Conservation (phyloP, 2,888 invertebrate genomes). For the Aleiodes alternator region DNA sequence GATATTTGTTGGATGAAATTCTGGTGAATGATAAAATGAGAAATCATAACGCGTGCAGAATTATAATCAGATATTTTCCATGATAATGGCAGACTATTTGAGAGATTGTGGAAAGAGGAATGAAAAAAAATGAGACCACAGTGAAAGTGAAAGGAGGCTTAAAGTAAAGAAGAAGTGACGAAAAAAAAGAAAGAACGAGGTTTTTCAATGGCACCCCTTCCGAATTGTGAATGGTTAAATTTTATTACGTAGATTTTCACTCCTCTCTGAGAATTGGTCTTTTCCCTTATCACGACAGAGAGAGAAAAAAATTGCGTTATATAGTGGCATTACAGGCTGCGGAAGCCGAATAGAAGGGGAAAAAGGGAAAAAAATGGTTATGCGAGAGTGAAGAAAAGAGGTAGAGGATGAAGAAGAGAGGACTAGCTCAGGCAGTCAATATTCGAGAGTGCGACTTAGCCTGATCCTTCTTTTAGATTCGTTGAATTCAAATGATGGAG, state of each 20-base stretch:
- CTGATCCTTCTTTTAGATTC: slow-evolving; percentile 69
- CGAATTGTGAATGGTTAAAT: slow-evolving; percentile 54
- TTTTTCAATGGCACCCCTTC: slow-evolving; percentile 14
- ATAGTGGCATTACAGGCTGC: slow-evolving; percentile 18
- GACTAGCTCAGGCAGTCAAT: slow-evolving; percentile 67
- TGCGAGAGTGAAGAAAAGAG: slow-evolving; percentile 32
- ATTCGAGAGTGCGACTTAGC: slow-evolving; percentile 68
- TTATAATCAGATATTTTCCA: too few relatives aligned
- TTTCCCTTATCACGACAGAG: not conserved
- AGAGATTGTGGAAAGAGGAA: too few relatives aligned
- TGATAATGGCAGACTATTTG: too few relatives aligned
- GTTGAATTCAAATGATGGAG: slow-evolving; percentile 69
- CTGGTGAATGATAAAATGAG: too few relatives aligned
- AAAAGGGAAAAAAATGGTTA: not conserved
- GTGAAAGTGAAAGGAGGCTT: not conserved
- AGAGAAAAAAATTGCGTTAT: slow-evolving; percentile 9
- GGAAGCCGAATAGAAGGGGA: slow-evolving; percentile 20
- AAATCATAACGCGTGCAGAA: too few relatives aligned
- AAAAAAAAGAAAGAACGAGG: not conserved
- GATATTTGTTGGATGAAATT: too few relatives aligned
- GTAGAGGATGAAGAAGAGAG: slow-evolving; percentile 46
- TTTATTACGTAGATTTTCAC: slow-evolving; percentile 65
- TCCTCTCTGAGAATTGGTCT: slow-evolving; percentile 46
- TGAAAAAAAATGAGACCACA: not conserved
- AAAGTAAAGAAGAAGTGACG: not conserved